Conservation (phyloP, 1,140 invertebrate genomes). For the Apis dorsata region DNA sequence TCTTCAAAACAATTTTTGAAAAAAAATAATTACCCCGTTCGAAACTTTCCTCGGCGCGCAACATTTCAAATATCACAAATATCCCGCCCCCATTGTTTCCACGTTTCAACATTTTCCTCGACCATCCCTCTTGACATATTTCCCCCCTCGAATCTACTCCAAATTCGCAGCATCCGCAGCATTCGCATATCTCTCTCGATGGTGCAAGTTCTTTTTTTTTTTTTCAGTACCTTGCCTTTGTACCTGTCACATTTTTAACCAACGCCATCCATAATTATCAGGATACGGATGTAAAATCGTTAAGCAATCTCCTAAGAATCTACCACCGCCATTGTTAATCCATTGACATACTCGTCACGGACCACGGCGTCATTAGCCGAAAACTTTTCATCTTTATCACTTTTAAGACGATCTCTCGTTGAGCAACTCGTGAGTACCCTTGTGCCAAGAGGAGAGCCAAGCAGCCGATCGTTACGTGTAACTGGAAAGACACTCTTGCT, state of each 20-base stretch:
- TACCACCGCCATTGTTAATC: not conserved
- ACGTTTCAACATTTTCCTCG: not conserved
- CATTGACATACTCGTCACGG: not conserved
- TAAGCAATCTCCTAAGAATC: too few species aligned
- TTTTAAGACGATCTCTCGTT: constrained; percentile 48
- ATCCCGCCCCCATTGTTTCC: too few species aligned
- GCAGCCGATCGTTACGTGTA: constrained; percentile 46
- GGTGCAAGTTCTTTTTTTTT: too few species aligned
- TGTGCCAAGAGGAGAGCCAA: constrained; percentile 21
- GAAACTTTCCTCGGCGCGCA: not conserved
- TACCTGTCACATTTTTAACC: too few species aligned
- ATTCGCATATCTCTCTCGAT: too few species aligned
- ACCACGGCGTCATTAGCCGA: constrained; percentile 50
- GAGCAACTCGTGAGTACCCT: constrained; percentile 49
- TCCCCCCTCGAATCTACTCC: not conserved
- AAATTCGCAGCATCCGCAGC: not conserved
- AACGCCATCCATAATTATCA: too few species aligned
- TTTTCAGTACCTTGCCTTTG: too few species aligned
- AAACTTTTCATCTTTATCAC: constrained; percentile 61
- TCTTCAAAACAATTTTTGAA: too few species aligned
- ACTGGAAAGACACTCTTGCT: constrained; percentile 42
- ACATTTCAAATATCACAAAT: not conserved
- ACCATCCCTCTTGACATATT: constrained; percentile 6
- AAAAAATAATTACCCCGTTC: not conserved
- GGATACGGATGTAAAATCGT: too few species aligned